Conservation (phyloP, 2,888 invertebrate species). For the Polia nebulosa region DNA sequence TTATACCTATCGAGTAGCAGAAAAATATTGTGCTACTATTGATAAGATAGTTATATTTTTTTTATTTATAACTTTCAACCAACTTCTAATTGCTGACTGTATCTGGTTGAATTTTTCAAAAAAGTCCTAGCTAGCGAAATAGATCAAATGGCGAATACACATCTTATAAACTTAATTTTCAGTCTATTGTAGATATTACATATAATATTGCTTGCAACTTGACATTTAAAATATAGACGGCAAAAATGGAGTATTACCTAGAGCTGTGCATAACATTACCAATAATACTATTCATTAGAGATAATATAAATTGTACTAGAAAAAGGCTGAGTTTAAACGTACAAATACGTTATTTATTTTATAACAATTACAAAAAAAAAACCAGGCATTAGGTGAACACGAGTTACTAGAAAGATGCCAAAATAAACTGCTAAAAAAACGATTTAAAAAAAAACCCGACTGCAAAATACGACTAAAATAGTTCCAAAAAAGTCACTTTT, state of each 20-base stretch:
- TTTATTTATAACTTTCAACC: too few relatives aligned
- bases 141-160: background rate
- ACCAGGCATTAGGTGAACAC: too few relatives aligned
- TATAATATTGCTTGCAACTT: slow-evolving; percentile 25
- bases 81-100: background rate
- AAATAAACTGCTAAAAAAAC: too few relatives aligned
- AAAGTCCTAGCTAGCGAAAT: background rate
- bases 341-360: too few relatives aligned
- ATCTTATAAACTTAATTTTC: background rate
- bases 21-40: too few relatives aligned
- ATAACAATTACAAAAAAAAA: too few relatives aligned
- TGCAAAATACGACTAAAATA: too few relatives aligned
- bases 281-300: slow-evolving; percentile 25
- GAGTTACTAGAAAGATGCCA: too few relatives aligned
- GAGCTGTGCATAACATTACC: slow-evolving; percentile 16
- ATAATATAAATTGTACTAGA: slow-evolving; percentile 46
- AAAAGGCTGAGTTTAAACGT: slow-evolving; percentile 16
- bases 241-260: background rate
- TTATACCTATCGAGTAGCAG: too few relatives aligned
- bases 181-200: slow-evolving; percentile 33
- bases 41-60: too few relatives aligned
- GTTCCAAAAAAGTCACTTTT: too few relatives aligned
- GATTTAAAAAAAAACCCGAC: too few relatives aligned
- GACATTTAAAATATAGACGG: slow-evolving; percentile 4
- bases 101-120: background rate